These are phyloP conservation scores for Albula goreensis DNA, from an alignment of 2,113 vertebrate genomes.

Conservation along the genomic window DNA sequence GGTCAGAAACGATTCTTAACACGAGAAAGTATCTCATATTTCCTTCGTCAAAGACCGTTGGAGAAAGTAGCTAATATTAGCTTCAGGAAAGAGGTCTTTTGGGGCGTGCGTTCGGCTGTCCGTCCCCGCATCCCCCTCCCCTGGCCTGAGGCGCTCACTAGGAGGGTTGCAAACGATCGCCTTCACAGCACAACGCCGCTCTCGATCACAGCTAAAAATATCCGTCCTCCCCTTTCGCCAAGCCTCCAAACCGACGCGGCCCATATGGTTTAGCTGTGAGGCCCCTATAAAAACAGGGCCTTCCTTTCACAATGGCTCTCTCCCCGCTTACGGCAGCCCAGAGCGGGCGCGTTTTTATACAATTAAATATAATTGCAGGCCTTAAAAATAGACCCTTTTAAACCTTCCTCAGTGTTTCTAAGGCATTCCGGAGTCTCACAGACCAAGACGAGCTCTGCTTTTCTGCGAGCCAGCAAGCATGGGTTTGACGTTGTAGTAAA, in stretches of 20 bases:
- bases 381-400: constrained; percentile 64
- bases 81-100: no score
- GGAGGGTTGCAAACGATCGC: constrained; percentile 62
- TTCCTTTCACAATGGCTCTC: constrained; percentile 41
- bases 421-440: constrained; percentile 36
- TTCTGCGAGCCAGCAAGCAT: constrained; percentile 32
- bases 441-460: constrained; percentile 50
- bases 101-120: no score
- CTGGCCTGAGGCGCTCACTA: constrained; percentile 39
- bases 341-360: constrained; percentile 54
- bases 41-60: no score
- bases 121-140: neutral
- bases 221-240: constrained; percentile 37
- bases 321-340: constrained; percentile 47
- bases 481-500: constrained; percentile 46
- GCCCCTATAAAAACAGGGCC: constrained; percentile 51
- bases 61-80: no score
- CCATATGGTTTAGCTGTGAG: constrained; percentile 44
- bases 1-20: no score
- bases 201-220: constrained; percentile 68
- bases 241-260: constrained; percentile 39
- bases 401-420: constrained; percentile 41
- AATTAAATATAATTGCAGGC: constrained; percentile 70
- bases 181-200: constrained; percentile 64
- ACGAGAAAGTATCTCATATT: no score